Evolutionary conservation across 1,140 invertebrate species (phyloP), one percentile per base, ranked within the genome.

Genomic region (Drosophila ambigua): DNA sequence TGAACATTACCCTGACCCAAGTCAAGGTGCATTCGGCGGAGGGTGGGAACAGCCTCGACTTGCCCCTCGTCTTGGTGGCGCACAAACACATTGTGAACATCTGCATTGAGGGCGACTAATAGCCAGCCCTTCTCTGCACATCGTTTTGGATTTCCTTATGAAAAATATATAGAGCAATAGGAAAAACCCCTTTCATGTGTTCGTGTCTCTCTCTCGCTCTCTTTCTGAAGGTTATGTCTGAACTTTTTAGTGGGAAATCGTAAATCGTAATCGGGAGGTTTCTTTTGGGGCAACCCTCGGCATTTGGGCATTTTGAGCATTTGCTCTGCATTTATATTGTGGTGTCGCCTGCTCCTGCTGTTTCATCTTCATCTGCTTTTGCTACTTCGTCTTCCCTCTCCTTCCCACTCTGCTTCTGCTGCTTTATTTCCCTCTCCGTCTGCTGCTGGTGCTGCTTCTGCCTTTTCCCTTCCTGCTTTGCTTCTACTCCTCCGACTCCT

Each of bases 251-350:
- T 24, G 23, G 4, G 23, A 20, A 20, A 20, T 20, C 20, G 23
- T 0, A 26, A 9, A 46, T 20, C 15, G 26, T 7, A 28, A 2
- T 0, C 9, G 31, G 8, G 31, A 11, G 31, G 0, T 11, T 35
- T 35, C 5, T 8, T 5, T 5, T 2, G 2, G 11, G 0, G 43
- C 66, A 31, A 49, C 66, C 64, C 66, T 69, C 66, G 64, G 31
- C 26, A 28, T 20, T 23, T 24, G n/a, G 13, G 24, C 66, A 20
- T 20, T 20, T 20, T 20, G 20, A 2, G 20, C 20, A 39, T 35
- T 68, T 69, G 66, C 52, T 43, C 46, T 49, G 64, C 24, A 69
- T 69, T 57, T 65, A 48, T 57, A 48, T 44, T 69, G 66, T 13
- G 51, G 44, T 35, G 50, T 51, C 53, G 45, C n/a, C 65, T 16